Conservation (phyloP, 2,888 invertebrate species). For the Stramonita haemastoma region DNA sequence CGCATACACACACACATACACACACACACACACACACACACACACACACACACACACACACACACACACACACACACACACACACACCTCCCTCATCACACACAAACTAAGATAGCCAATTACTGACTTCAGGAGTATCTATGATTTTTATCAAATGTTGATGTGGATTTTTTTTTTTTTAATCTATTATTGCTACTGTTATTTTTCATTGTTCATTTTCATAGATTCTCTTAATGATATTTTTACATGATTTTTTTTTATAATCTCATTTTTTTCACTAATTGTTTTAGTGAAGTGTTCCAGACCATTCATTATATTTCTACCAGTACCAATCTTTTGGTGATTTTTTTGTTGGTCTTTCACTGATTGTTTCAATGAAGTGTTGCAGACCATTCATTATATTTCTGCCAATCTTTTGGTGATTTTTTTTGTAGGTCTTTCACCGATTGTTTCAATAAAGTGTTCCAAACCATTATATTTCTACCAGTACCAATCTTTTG, state of each 20-base stretch:
- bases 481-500: background rate
- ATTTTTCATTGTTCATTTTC: too few relatives aligned
- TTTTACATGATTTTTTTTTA: too few relatives aligned
- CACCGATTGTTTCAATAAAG: background rate
- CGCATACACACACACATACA: too few relatives aligned
- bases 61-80: too few relatives aligned
- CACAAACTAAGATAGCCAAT: background rate
- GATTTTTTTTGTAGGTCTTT: conserved; percentile 57
- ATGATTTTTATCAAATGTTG: background rate
- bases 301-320: background rate
- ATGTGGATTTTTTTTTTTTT: background rate
- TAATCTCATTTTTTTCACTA: too few relatives aligned
- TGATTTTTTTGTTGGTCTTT: conserved; percentile 48
- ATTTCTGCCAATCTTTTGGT: background rate
- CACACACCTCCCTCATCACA: background rate
- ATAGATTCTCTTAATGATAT: too few relatives aligned
- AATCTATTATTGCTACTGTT: too few relatives aligned
- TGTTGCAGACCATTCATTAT: background rate
- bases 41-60: too few relatives aligned
- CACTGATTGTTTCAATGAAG: background rate
- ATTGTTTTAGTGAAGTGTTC: background rate
- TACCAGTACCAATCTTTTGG: background rate
- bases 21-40: too few relatives aligned
- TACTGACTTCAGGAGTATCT: background rate
- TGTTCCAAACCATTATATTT: background rate